Base-by-base conservation (phyloP, 2,797 vertebrate genomes). In the Gephyroberyx darwinii region DNA sequence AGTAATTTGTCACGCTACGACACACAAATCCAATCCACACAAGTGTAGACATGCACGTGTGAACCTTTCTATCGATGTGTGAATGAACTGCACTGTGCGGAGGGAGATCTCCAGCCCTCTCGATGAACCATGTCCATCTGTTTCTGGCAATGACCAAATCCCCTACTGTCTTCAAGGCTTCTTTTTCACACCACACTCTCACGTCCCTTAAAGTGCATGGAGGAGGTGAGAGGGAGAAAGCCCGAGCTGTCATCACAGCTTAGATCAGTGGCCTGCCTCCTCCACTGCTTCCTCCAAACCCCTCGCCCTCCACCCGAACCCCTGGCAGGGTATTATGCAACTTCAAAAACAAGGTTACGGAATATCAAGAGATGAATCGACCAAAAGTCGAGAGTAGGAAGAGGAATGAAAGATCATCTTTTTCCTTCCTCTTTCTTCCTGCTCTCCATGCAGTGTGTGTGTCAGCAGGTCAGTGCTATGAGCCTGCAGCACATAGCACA, bases 161-260 rank as follows among this genome's bases (percentile, higher is more conserved):
- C 75, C 75, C 66, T 0, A 64, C 78, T 56, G 74, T 81, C 74
- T 84, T 82, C 59, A 82, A 87, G 86, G 75, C 80, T 85, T 65
- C 70, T 62, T 71, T 59, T 68, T 78, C 81, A 86, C 52, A 54
- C 77, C 74, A 47, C 69, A 2, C 74, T 85, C 85, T 88, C 86
- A 86, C 86, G 85, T 86, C 84, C 75, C 65, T 74, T 71, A 69
- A 31, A 82, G 79, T 82, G 83, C 63, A 61, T 47, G 81, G 75
- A 83, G 84, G 88, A 90, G 85, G 85, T 90, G 87, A 87, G 87
- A 87, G 84, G 63, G 84, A 88, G 82, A 80, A 82, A 89, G 81
- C 82, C 82, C 63, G 35, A 86, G 81, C 89, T 93, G 91, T 90
- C 89, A 88, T 80, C 84, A 81, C 78, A 74, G 87, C 84, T 92